These are phyloP conservation scores for Neodiprion lecontei DNA, from an alignment of 1,140 invertebrate species.

Conservation along the genomic window DNA sequence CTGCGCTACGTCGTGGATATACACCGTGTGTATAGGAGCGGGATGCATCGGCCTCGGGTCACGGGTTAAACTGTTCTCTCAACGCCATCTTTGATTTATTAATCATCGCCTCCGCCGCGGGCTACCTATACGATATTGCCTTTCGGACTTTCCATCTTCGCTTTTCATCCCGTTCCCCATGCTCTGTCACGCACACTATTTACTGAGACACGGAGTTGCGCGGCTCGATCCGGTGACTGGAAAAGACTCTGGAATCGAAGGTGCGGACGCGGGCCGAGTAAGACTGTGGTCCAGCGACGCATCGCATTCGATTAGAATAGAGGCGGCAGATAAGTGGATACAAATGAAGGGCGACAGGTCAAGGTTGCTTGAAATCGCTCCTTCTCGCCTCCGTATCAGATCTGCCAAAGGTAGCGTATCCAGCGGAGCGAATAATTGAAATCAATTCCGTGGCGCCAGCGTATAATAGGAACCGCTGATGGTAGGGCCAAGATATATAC, in stretches of 20 bases:
- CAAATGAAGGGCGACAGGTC: no score
- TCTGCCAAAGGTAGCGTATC: conserved; percentile 6
- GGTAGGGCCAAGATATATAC: conserved; percentile 1
- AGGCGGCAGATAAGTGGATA: no score
- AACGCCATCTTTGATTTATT: conserved; percentile 53
- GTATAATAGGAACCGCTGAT: conserved; percentile 1
- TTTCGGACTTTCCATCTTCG: conserved; percentile 31
- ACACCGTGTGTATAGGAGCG: conserved; percentile 13
- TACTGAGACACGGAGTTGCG: conserved; percentile 22
- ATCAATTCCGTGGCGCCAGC: conserved; percentile 4
- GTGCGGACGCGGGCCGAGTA: no score
- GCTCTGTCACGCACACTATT: conserved; percentile 8
- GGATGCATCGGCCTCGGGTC: conserved; percentile 47
- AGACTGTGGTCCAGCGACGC: no score
- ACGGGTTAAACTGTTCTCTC: conserved; percentile 53
- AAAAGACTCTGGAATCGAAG: conserved; percentile 4
- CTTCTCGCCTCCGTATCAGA: conserved; percentile 4
- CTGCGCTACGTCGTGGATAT: background rate
- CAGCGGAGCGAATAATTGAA: conserved; percentile 7
- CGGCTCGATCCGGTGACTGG: conserved; percentile 18
- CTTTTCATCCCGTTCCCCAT: background rate
- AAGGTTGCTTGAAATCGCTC: background rate
- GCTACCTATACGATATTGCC: conserved; percentile 44
- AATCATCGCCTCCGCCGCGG: conserved; percentile 44
- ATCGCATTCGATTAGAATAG: no score